phyloP scores from a whole-genome alignment of 2,113 vertebrate species.

The Plectropomus leopardus region DNA sequence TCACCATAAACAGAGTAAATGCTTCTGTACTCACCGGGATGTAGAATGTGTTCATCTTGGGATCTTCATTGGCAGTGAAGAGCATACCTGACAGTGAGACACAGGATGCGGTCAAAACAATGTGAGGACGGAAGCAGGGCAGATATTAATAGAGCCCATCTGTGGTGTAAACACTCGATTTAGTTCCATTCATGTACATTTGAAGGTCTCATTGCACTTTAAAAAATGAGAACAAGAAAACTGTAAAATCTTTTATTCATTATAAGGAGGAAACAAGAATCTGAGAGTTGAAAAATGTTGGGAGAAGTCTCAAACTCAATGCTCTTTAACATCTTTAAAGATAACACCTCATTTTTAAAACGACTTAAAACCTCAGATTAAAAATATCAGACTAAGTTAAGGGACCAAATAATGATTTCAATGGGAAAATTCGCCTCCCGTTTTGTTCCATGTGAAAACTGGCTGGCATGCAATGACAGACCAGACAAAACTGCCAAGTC shows the following conservation, averaged over 20 bases:
- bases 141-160: constrained; percentile 13
- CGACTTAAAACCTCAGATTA: background rate
- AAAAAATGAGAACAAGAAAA: background rate
- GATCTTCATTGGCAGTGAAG: constrained; percentile 95
- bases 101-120: background rate
- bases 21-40: constrained; percentile 90
- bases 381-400: background rate
- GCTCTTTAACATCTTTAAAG: background rate
- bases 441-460: background rate
- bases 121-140: background rate
- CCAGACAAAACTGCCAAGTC: background rate
- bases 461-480: background rate
- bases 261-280: background rate
- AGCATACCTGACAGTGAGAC: constrained; percentile 91
- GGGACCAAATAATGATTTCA: background rate
- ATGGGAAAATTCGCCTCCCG: background rate
- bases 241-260: too few relatives aligned
- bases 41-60: constrained; percentile 99
- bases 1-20: background rate
- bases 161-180: background rate
- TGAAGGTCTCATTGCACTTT: background rate
- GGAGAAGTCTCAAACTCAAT: background rate
- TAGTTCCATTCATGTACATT: background rate
- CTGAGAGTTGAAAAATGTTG: too few relatives aligned
- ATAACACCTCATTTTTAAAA: background rate